Evolutionary conservation across 2,888 invertebrate genomes (phyloP).

Genomic region (Pristionchus mayeri): DNA sequence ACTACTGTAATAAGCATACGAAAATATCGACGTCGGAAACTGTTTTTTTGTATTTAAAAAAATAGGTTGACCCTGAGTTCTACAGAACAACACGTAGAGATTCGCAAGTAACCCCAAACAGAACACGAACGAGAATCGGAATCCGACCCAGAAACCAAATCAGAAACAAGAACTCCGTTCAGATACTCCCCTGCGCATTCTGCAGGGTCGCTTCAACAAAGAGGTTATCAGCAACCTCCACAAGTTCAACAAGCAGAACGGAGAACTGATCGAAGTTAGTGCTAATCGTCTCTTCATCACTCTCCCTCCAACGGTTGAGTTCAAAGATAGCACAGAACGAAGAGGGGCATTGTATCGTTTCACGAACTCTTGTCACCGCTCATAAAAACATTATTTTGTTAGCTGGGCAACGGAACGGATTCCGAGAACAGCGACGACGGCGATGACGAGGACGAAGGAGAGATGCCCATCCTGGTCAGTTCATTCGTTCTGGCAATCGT

Average conservation of each 20-base stretch:
- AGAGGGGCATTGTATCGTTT: too few species aligned
- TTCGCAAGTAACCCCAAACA: too few species aligned
- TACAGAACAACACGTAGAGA: too few species aligned
- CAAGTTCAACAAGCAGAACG: conserved; percentile 45
- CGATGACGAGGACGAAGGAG: conserved; percentile 22
- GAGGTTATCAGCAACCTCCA: conserved; percentile 40
- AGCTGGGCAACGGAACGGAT: too few species aligned
- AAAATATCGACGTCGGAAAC: background rate
- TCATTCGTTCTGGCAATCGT: too few species aligned
- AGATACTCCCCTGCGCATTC: conserved; percentile 2
- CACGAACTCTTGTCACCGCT: too few species aligned
- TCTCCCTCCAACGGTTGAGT: background rate
- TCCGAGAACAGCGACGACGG: background rate
- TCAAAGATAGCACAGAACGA: background rate
- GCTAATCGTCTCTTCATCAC: background rate
- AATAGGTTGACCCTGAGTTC: too few species aligned
- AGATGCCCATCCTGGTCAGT: background rate
- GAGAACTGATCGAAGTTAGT: conserved; percentile 32
- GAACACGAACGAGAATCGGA: too few species aligned
- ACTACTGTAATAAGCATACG: background rate
- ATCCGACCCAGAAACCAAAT: too few species aligned
- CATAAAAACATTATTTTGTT: too few species aligned
- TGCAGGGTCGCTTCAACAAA: conserved; percentile 42
- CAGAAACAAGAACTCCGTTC: background rate
- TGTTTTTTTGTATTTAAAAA: too few species aligned